Evolutionary conservation across 2,797 vertebrate genomes (phyloP), one percentile per base, ranked within the genome.

Genomic region (Gymnothorax reevesii): DNA sequence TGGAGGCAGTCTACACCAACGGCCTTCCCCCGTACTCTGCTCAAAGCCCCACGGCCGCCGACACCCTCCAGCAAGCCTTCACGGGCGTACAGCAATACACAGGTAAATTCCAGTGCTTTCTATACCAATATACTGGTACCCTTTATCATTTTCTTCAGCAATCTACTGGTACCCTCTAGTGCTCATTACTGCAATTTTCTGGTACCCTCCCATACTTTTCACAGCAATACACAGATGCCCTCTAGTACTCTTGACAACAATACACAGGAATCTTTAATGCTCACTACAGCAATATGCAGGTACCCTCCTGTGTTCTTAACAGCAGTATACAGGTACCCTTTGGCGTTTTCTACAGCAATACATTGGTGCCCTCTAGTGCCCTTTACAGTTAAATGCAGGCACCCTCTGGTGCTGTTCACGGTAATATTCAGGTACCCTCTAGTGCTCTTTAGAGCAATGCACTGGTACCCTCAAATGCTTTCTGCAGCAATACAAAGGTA

Each of bases 81-180:
- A 97, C 98, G 0, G 98, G 98, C 88, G 97, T 99, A 89, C 98
- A 99, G 93, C 98, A 99, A 93, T 99, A 99, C 92, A 98, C 98
- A 97, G 98, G 98, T 99, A 93, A 42, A 42, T 42, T 42, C 33
- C 33, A 42, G 2, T 1, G 33, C 33, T 42, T 27, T 59, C 55
- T 12, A 15, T 12, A 13, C 89, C 86, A 59, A 60, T 60, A 60
- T 17, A 17, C 59, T 13, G 59, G 59, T 60, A 60, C 83, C 12
- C 64, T n/a, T 5, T 22, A 20, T 1, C 83, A 27, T 9, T 57
- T 20, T 15, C 42, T 55, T 22, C 57, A 85, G 10, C 69, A 17
- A 12, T 42, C 49, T 33, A 62, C 60, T 49, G 83, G 60, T 84
- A 42, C 57, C 13, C 60, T 12, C 27, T 8, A 2, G 4, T 25